Base-by-base conservation (phyloP, 2,113 vertebrate species). In the Myotis lucifugus region DNA sequence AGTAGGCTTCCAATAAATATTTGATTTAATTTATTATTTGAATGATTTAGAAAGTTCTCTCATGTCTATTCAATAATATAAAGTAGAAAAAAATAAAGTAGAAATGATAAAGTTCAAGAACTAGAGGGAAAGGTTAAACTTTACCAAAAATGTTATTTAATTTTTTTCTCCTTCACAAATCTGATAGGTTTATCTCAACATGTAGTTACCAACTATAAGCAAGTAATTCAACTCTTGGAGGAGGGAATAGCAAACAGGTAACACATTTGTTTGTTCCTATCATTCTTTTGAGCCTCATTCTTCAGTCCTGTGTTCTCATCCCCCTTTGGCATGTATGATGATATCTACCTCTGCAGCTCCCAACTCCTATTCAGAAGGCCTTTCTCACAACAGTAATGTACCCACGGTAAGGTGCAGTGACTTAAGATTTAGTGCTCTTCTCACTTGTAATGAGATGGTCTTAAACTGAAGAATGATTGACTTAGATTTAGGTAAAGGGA, bases 181-280 rank as follows among this genome's bases (percentile, higher is more conserved):
- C 46, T 97, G 91, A 61, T 97, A 99, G 99, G 99, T 89, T 98
- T 99, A 93, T 99, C 99, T 23, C 99, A 99, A 93, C 99, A 99
- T 96, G 98, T 99, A 95, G 99, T 99, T 96, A 99, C 99, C 42
- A 99, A 99, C 98, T 99, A 99, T 98, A 99, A 99, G 97, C 99
- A 99, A 98, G 99, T 99, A 78, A 98, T 99, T 94, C 98, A 98
- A 92, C 99, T 99, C 90, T 97, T 99, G 93, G 99, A 99, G 97
- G 98, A 99, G 97, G 99, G 99, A 96, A 99, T 99, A 95, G 99
- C 99, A 97, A 99, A 99, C 98, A 99, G 99, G 99, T 99, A 98
- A 95, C 64, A 59, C 64, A 46, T 97, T 95, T 96, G 52, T 88
- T 95, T 97, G 72, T 86, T 81, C 29, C 64, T 91, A 13, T 94